Conservation (phyloP, 2,888 invertebrate species). For the Tachina grossa region DNA sequence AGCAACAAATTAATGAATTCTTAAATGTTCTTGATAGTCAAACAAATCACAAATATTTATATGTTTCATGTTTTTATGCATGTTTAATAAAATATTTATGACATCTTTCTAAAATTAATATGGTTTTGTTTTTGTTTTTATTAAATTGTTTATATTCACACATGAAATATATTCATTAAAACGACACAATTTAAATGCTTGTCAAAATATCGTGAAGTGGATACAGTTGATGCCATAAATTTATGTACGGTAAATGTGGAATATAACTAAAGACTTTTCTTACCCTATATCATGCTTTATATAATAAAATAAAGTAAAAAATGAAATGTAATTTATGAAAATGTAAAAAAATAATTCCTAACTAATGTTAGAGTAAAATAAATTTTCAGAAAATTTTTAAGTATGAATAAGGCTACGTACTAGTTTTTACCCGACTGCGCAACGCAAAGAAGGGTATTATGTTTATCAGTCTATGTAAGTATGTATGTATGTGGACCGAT, state of each 20-base stretch:
- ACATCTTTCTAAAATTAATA: slow-evolving; percentile 23
- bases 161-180: slow-evolving; percentile 21
- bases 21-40: slow-evolving; percentile 30
- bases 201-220: not conserved
- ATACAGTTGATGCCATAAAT: not conserved
- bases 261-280: not conserved
- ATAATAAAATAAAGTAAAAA: too few species aligned
- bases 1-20: slow-evolving; percentile 39
- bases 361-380: too few species aligned
- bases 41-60: slow-evolving; percentile 36
- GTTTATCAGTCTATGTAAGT: too few species aligned
- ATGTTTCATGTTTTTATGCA: slow-evolving; percentile 15
- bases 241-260: not conserved
- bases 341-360: too few species aligned
- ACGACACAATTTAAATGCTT: slow-evolving; percentile 6
- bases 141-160: not conserved
- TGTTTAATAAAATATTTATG: slow-evolving; percentile 28
- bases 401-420: too few species aligned
- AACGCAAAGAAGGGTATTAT: too few species aligned
- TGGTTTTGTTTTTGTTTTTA: not conserved
- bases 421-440: too few species aligned
- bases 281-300: not conserved
- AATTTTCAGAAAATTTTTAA: too few species aligned
- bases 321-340: too few species aligned
- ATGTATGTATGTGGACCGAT: too few species aligned